phyloP scores from a whole-genome alignment of 2,888 invertebrate species.

The Balanococcus diminutus region DNA sequence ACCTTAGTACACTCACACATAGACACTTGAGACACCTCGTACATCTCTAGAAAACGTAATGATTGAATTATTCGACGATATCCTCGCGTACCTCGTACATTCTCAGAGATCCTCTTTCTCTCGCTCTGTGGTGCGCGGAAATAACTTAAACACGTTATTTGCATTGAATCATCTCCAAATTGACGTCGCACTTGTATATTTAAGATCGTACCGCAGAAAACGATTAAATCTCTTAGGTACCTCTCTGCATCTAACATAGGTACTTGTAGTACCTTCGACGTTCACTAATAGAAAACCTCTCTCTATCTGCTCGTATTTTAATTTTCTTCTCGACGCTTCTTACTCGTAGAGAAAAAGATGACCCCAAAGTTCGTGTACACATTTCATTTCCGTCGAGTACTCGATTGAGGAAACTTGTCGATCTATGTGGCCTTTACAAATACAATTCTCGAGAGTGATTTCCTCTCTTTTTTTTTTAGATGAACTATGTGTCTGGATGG shows the following conservation, averaged over 20 bases:
- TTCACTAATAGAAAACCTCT: not conserved
- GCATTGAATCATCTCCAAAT: constrained; percentile 31
- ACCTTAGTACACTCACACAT: not conserved
- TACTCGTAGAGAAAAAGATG: not conserved
- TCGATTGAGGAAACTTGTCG: too few species aligned
- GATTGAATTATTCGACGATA: constrained; percentile 26
- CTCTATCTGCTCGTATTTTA: not conserved
- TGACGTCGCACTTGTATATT: not conserved
- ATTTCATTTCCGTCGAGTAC: not conserved
- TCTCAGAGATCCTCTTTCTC: too few species aligned
- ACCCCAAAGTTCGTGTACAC: not conserved
- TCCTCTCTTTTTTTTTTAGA: not conserved
- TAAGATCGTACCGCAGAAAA: not conserved
- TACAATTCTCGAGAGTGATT: not conserved
- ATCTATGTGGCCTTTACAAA: not conserved
- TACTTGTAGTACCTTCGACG: not conserved
- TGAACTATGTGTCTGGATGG: not conserved
- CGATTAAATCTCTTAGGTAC: not conserved
- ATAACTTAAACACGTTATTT: constrained; percentile 18
- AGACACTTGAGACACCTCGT: not conserved
- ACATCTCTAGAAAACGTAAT: not conserved
- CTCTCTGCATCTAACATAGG: too few species aligned
- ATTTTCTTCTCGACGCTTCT: not conserved
- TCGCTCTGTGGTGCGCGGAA: not conserved
- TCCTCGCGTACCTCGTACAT: not conserved